A percentile compares a stretch with the other conserved stretches of the same genome.
These are phyloP conservation scores for Syngnathus typhle DNA, from an alignment of 2,113 vertebrate species.

Conservation along the genomic window DNA sequence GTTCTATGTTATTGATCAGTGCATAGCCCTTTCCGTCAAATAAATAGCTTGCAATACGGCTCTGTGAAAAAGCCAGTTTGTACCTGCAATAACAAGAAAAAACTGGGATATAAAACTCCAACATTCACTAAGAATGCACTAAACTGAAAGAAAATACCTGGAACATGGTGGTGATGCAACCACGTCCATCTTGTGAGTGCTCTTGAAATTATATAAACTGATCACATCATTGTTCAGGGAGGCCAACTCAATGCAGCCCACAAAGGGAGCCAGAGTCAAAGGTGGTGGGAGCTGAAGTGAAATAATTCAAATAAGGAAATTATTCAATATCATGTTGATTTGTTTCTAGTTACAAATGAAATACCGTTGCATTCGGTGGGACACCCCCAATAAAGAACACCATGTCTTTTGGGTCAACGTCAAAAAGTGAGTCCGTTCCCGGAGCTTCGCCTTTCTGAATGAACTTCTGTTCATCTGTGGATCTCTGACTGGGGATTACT, in stretches of 20 bases:
- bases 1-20: conserved; percentile 84
- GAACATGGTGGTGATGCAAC: conserved; percentile 77
- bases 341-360: background rate
- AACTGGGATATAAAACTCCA: background rate
- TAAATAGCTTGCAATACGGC: conserved; percentile 86
- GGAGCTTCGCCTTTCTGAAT: conserved; percentile 87
- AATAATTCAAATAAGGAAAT: conserved; percentile 1
- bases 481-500: conserved; percentile 85
- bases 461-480: conserved; percentile 91
- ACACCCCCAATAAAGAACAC: conserved; percentile 93
- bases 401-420: conserved; percentile 79
- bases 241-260: conserved; percentile 88
- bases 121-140: background rate
- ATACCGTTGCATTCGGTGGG: conserved; percentile 79
- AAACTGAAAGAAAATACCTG: conserved; percentile 51
- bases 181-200: conserved; percentile 79
- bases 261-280: conserved; percentile 83
- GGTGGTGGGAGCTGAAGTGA: conserved; percentile 80
- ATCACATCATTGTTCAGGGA: conserved; percentile 89
- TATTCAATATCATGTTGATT: background rate
- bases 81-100: conserved; percentile 65
- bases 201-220: conserved; percentile 93
- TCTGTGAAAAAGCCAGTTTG: conserved; percentile 93
- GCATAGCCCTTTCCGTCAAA: conserved; percentile 94
- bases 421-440: conserved; percentile 82